Base-by-base conservation (phyloP, 2,888 invertebrate species). In the Reticulitermes lucifugus region DNA sequence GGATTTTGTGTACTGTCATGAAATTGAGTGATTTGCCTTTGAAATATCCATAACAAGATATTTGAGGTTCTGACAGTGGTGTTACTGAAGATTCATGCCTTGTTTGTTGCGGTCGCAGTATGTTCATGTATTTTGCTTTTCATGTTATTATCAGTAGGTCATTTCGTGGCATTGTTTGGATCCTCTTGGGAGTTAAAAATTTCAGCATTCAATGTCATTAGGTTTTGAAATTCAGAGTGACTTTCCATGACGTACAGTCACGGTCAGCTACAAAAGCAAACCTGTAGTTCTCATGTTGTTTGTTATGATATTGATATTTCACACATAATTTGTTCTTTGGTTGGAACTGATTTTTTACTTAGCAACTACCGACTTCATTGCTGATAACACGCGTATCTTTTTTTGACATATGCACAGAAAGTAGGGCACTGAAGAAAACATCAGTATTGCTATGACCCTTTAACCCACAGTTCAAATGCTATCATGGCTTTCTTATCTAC, bases 381-480 rank as follows among this genome's bases (percentile, higher is more conserved):
- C 5, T 25, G 65, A 25, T 65, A 65, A 25, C 65, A 25, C n/a
- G n/a, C 65, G 3, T 65, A 65, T 25, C n/a, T 25, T 9, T 65
- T n/a, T 35, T 25, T n/a, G n/a, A n/a, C 12, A 25, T 65, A 55
- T 55, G 18, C 14, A 25, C 9, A 65, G 65, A n/a, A 25, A 25
- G 2, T 60, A 65, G 65, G 65, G n/a, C 21, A 65, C n/a, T 60
- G n/a, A 60, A 60, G 18, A 9, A 65, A 25, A 65, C 6, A 6
- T 65, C 25, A 25, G n/a, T 65, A 35, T 73, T 73, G 10, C 35
- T 73, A 21, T 77, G 10, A 77, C 46, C 77, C 46, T 73, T 46
- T 77, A 77, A 21, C 77, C 77, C 22, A 25, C 22, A 77, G 46
- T 3, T 77, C 77, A 77, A 43, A 46, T 77, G 77, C 21, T 77